Percentiles rank a stretch among this genome's conserved stretches.
Evolutionary conservation across 2,113 vertebrate genomes (phyloP).

Genomic region (Xenotilapia caudafasciata): DNA sequence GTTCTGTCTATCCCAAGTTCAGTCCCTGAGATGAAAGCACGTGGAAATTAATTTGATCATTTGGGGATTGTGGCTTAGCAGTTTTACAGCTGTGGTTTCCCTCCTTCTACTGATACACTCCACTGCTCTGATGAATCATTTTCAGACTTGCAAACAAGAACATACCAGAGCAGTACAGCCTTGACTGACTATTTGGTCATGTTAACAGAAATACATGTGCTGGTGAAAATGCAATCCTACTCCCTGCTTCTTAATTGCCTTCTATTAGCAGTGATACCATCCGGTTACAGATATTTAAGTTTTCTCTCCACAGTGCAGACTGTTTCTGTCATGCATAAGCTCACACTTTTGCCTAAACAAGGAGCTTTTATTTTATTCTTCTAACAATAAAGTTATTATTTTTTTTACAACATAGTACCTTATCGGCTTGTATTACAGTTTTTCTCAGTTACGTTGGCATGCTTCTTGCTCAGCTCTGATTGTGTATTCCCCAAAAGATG

Average conservation of each 20-base stretch:
- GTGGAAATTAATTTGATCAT: not conserved
- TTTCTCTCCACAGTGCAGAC: not conserved
- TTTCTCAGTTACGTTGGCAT: not conserved
- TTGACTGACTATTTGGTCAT: too few relatives aligned
- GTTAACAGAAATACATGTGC: not conserved
- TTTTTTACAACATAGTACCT: not conserved
- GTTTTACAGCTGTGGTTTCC: not conserved
- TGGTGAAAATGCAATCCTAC: not conserved
- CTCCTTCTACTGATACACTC: not conserved
- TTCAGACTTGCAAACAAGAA: not conserved
- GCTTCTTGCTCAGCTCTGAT: not conserved
- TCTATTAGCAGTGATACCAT: not conserved
- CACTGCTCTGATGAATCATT: not conserved
- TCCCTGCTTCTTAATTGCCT: not conserved
- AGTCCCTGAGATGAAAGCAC: not conserved
- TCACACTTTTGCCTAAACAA: not conserved
- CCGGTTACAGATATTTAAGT: not conserved
- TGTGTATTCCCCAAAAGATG: not conserved
- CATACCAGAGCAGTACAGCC: not conserved
- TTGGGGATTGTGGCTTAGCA: not conserved
- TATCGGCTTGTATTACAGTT: not conserved
- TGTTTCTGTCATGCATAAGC: not conserved
- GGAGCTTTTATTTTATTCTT: not conserved
- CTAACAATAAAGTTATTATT: fast-evolving
- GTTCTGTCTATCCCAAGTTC: not conserved